These are phyloP conservation scores for Hyles euphorbiae DNA, from an alignment of 1,140 invertebrate species.

Conservation along the genomic window DNA sequence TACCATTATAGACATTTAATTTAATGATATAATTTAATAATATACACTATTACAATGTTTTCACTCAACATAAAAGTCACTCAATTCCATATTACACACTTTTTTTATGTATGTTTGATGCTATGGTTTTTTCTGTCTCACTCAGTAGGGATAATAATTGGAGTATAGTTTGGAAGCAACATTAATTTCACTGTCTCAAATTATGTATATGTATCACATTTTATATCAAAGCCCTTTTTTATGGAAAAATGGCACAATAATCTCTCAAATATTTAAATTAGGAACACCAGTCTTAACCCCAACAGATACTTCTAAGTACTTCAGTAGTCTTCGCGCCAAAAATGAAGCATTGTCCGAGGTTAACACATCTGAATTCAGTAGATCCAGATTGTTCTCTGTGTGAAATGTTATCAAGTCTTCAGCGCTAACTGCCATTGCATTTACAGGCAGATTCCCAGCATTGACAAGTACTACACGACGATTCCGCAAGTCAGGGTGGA, in stretches of 20 bases:
- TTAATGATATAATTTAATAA: too few relatives aligned
- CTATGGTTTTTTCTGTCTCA: too few relatives aligned
- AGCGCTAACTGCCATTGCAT: slow-evolving; percentile 52
- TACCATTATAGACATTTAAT: too few relatives aligned
- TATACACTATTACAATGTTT: too few relatives aligned
- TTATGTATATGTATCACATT: too few relatives aligned
- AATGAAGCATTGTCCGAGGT: slow-evolving; percentile 39
- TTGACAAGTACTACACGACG: slow-evolving; percentile 58
- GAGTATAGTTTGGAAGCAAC: too few relatives aligned
- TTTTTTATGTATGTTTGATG: too few relatives aligned
- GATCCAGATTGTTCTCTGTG: slow-evolving; percentile 49
- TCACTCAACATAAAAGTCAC: too few relatives aligned
- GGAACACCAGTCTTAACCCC: slow-evolving; percentile 62
- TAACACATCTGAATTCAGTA: slow-evolving; percentile 55
- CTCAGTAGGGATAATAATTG: too few relatives aligned
- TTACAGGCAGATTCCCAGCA: slow-evolving; percentile 45
- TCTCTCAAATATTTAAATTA: slow-evolving; percentile 53
- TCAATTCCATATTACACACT: too few relatives aligned
- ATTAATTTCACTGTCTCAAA: too few relatives aligned
- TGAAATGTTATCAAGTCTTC: slow-evolving; percentile 54
- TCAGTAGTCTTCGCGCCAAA: slow-evolving; percentile 49
- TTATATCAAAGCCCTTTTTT: too few relatives aligned
- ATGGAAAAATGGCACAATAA: neutral
- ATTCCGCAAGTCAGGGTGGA: slow-evolving; percentile 54
- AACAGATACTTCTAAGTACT: slow-evolving; percentile 57